Evolutionary conservation across 1,140 invertebrate species (phyloP), one percentile per base, ranked within the genome.

Genomic region (Lepidurus packardi): DNA sequence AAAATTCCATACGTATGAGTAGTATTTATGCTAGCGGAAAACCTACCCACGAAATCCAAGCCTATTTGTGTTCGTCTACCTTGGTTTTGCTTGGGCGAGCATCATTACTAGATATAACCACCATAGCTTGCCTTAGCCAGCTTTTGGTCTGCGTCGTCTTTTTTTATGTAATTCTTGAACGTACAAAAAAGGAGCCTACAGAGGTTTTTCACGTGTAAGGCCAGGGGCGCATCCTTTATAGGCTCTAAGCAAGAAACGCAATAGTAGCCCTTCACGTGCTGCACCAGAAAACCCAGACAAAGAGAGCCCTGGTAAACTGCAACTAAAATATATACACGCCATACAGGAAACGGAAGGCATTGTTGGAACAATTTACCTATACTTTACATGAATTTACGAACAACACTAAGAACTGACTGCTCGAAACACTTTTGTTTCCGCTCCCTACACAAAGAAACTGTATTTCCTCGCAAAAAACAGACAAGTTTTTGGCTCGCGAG

Each of bases 221-320:
- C 53, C 53, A 65, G 53, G 53, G 53, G 53, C 53, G 5, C 53
- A 65, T 65, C 53, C 45, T 65, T 65, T 65, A 65, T 65, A 16
- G 53, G 53, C 21, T 13, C 16, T 9, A 65, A 65, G 53, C 6
- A 65, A 65, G 53, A n/a, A 21, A 21, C 16, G 53, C 21, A 13
- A 65, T 65, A 65, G 53, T 65, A 21, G 53, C 53, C n/a, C 13
- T 65, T 65, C 53, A 21, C 53, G 21, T 65, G 53, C 53, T 65
- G 53, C 53, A 65, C 53, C 53, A 65, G 53, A 65, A 65, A 65
- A 65, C 53, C 53, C 53, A 65, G 53, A 65, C 53, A 65, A 65
- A 65, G 53, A 65, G 53, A 65, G 21, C 7, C 16, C 53, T 21
- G 21, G 34, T 34, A 65, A 65, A 21, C 53, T 65, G 53, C 53